Conservation (phyloP, 2,113 vertebrate genomes). For the Anoura caudifer region DNA sequence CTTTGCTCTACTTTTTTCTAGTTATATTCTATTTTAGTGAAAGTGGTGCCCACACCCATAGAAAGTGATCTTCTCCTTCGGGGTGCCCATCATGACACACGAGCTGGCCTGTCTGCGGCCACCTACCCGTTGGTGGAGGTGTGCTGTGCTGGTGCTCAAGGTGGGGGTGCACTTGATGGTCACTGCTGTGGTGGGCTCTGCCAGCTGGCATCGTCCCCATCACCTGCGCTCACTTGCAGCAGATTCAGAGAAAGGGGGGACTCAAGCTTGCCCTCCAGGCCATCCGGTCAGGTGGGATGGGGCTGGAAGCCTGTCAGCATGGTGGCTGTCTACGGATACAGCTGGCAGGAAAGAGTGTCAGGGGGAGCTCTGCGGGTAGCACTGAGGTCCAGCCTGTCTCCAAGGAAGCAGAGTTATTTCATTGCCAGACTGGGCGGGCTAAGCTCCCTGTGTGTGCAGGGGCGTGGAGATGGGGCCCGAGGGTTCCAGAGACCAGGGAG, state of each 20-base stretch:
- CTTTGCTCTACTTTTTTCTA: neutral
- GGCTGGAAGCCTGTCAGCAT: neutral
- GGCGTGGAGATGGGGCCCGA: neutral
- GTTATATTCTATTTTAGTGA: neutral
- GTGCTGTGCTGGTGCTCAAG: neutral
- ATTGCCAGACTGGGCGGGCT: rapidly evolving
- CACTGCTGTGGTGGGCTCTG: neutral
- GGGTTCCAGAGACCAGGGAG: neutral
- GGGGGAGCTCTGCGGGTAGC: neutral
- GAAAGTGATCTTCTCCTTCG: neutral
- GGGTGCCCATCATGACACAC: neutral
- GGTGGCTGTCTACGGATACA: too few species aligned
- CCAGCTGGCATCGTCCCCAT: neutral
- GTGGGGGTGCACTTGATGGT: rapidly evolving
- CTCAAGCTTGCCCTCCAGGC: neutral
- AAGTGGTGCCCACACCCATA: neutral
- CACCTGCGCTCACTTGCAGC: neutral
- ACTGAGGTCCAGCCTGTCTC: neutral
- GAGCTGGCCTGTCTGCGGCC: neutral
- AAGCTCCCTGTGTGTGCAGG: neutral
- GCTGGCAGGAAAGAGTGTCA: neutral
- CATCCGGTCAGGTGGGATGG: neutral
- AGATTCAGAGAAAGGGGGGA: too few species aligned
- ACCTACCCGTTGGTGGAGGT: neutral
- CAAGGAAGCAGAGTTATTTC: neutral